Base-by-base conservation (phyloP, 2,113 vertebrate species). In the Erythrocercus mccallii region DNA sequence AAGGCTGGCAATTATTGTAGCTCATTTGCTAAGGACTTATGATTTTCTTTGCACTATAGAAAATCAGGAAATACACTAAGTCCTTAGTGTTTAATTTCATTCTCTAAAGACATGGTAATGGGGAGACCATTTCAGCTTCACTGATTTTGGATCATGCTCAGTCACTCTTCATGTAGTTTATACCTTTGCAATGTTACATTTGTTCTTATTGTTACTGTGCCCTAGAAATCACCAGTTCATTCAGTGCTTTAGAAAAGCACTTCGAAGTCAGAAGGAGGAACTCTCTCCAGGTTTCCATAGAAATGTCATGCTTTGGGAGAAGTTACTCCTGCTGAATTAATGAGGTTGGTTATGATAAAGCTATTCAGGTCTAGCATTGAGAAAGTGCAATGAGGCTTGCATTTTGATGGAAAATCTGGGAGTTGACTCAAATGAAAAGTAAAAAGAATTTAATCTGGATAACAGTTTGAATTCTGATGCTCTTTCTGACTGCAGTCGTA, bases 321-420 rank as follows among this genome's bases (percentile, higher is more conserved):
- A 73, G 47, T 42, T 37, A 21, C 18, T 88, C 80, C 38, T 87
- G 61, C 27, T 81, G 91, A 92, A 93, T 94, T 93, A 92, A 94
- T 92, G 87, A 83, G 18, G 30, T 33, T 81, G 53, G 25, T 88
- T 95, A 69, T 68, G 84, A 95, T 79, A 93, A 96, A 95, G 76
- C 69, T 86, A 66, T 65, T 94, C 61, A 35, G 51, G 45, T 66
- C 56, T 38, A 82, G 58, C 47, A 86, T 2, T 64, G n/a, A 92
- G 60, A 45, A 92, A 91, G 44, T 3, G 7, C 74, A 90, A 24
- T 5, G 31, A 68, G 65, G 62, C 56, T 74, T 87, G 22, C 33
- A 81, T 93, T 91, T 92, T 81, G 68, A 93, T 88, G 80, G 60
- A 81, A 81, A 92, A 96, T 81, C 73, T 93, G 61, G 31, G 93